Percentiles rank a stretch among this genome's conserved stretches.
These are phyloP conservation scores for Laothoe populi DNA, from an alignment of 2,888 invertebrate species.

Conservation along the genomic window DNA sequence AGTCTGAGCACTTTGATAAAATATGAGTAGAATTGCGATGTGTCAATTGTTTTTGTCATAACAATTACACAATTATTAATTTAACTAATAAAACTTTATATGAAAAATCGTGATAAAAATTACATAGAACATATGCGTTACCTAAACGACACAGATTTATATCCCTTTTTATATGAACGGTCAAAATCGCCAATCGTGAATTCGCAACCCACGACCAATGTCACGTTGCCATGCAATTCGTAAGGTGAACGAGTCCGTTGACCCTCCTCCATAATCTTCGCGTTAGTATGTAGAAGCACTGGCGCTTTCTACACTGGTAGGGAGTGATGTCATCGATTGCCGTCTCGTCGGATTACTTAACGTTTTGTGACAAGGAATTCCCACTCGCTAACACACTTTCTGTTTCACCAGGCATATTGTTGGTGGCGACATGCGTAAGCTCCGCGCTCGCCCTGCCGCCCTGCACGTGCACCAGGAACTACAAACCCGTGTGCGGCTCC, in stretches of 20 bases:
- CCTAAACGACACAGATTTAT: not conserved
- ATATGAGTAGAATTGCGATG: too few relatives aligned
- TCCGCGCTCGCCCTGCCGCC: slow-evolving; percentile 28
- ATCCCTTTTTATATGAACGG: not conserved
- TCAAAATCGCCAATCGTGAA: not conserved
- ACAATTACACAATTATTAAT: too few relatives aligned
- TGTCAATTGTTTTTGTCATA: too few relatives aligned
- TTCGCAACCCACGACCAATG: slow-evolving; percentile 14
- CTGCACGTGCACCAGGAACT: slow-evolving; percentile 34
- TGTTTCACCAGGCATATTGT: slow-evolving; percentile 26
- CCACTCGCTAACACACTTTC: slow-evolving; percentile 20
- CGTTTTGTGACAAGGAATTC: slow-evolving; percentile 18
- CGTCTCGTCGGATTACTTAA: slow-evolving; percentile 13
- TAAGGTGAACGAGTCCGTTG: slow-evolving; percentile 23
- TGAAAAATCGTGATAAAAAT: too few relatives aligned
- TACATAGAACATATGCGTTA: not conserved
- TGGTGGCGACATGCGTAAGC: slow-evolving; percentile 27
- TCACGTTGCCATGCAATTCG: slow-evolving; percentile 19
- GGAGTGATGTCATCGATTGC: slow-evolving; percentile 23
- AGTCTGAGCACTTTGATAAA: not conserved
- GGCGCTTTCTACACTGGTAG: slow-evolving; percentile 19
- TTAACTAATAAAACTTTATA: too few relatives aligned
- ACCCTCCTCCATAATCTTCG: slow-evolving; percentile 15
- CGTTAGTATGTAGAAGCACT: slow-evolving; percentile 15
- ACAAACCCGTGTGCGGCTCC: slow-evolving; percentile 40